Evolutionary conservation across 1,140 invertebrate species (phyloP).

Genomic region (Drosophila nigrodunni): DNA sequence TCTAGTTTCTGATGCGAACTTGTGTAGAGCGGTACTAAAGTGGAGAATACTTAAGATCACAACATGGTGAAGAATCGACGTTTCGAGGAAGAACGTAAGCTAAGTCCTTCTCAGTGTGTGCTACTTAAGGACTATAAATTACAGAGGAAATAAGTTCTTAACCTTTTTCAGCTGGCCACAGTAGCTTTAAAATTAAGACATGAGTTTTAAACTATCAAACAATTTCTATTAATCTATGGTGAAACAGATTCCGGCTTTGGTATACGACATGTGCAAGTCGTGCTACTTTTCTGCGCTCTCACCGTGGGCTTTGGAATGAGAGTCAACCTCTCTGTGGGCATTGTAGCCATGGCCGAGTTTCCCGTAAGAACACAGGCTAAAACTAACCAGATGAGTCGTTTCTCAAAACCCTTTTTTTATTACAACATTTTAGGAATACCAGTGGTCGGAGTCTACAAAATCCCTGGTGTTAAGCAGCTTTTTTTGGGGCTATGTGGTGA

Average conservation of each 20-base stretch:
- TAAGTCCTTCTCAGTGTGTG: no score
- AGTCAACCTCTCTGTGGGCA: conserved; percentile 88
- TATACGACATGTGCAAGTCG: conserved; percentile 86
- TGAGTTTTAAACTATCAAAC: not conserved
- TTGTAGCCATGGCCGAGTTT: conserved; percentile 87
- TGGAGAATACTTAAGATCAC: not conserved
- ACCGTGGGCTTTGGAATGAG: conserved; percentile 87
- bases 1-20: conserved; percentile 24
- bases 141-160: no score
- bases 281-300: conserved; percentile 87
- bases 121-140: no score
- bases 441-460: conserved; percentile 35
- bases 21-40: conserved; percentile 14
- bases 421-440: conserved; percentile 30
- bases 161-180: not conserved
- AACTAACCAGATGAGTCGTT: no score
- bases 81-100: conserved; percentile 36
- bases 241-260: conserved; percentile 25
- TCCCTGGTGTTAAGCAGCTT: conserved; percentile 87
- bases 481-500: conserved; percentile 86
- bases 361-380: conserved; percentile 43
- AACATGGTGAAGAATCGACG: conserved; percentile 52
- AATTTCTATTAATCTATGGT: not conserved
- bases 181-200: not conserved
- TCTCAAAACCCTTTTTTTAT: not conserved